Evolutionary conservation across 2,797 vertebrate species (phyloP).

Genomic region (Discoglossus pictus): DNA sequence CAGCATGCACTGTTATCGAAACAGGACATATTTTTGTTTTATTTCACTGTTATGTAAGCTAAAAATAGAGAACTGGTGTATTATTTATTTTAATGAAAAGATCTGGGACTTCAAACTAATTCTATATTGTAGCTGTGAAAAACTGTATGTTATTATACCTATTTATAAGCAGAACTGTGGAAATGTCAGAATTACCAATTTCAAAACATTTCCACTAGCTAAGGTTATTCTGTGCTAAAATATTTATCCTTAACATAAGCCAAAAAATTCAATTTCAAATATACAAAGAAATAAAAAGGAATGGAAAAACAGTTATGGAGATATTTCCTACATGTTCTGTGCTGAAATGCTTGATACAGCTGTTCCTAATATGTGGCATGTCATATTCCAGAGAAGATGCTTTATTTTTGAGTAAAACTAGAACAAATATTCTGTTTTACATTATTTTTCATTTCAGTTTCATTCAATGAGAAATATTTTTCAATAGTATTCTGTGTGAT

Average conservation of each 20-base stretch:
- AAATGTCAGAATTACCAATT: constrained; percentile 16
- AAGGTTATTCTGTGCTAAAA: constrained; percentile 10
- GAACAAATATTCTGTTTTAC: neutral
- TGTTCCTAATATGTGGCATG: neutral
- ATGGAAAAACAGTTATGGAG: neutral
- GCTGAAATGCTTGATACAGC: neutral
- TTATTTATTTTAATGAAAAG: constrained; percentile 39
- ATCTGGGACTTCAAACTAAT: constrained; percentile 15
- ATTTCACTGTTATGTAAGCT: constrained; percentile 23
- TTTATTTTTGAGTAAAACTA: neutral
- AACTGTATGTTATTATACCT: constrained; percentile 23
- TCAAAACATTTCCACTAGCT: constrained; percentile 13
- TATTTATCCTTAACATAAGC: constrained; percentile 5
- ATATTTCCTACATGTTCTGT: neutral
- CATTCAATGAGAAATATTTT: too few relatives aligned
- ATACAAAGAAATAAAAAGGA: constrained; percentile 12
- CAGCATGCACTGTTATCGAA: constrained; percentile 13
- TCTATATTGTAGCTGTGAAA: constrained; percentile 17
- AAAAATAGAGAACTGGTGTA: constrained; percentile 30
- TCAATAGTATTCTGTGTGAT: too few relatives aligned
- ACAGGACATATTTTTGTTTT: constrained; percentile 4
- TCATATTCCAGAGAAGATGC: neutral
- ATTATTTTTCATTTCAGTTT: too few relatives aligned
- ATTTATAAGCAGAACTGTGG: neutral
- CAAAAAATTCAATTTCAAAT: constrained; percentile 2